Evolutionary conservation across 1,140 invertebrate species (phyloP), one percentile per base, ranked within the genome.

Genomic region (Fragariocoptes setiger): DNA sequence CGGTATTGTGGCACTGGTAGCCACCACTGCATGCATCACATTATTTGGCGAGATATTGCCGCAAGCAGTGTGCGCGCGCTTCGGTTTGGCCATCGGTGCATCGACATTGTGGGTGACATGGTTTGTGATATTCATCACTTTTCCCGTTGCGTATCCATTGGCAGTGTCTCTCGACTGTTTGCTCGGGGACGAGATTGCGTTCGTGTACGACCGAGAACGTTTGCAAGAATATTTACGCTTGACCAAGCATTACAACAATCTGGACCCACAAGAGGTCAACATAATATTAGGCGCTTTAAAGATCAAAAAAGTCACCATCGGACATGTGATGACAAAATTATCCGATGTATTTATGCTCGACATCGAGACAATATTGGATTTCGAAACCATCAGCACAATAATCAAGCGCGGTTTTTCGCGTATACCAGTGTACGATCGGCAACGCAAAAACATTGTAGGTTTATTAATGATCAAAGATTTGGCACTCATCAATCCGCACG

Each of bases 41-140:
- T 66, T 95, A 19, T 76, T 92, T 57, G 90, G 88, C 50, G 88
- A 97, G 68, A 95, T 97, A 46, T 73, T 83, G 40, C 88, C 88
- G 0, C 68, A 71, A 49, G 71, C 78, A 21, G 68, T 92, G 40
- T 94, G 86, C 54, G 88, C 83, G 12, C 65, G 86, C 8, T 80
- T 95, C 57, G 90, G 88, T 1, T 62, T 99, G 19, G 80, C 80
- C 42, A 71, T 97, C 39, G 90, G 90, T 31, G 90, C 90, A 2
- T 74, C 74, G 52, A 95, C 86, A 1, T 78, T 92, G 42, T 72
- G 69, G 56, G 62, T 95, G 21, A 97, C 86, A 1, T 80, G 82
- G 59, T 60, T 82, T 16, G 83, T 95, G 38, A 95, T 99, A 85
- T 56, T 72, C 0, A 47, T 95, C 13, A 97, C 90, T 2, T 86